Evolutionary conservation across 30 jellyfish, hydroid and myxozoan genomes (phyloP).

Genomic region (Morbakka virulenta): DNA sequence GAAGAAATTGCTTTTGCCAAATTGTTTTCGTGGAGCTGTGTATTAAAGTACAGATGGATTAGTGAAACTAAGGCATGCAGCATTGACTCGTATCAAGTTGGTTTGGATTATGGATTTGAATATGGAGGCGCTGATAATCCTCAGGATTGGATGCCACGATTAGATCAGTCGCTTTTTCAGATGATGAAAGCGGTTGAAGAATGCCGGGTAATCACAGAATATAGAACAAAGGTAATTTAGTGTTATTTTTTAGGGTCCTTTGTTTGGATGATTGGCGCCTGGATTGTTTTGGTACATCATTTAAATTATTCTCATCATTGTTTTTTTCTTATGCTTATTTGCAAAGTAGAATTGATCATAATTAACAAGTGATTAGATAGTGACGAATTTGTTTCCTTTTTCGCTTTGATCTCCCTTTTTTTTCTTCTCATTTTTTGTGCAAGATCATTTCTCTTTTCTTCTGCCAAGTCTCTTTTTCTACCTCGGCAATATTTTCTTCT

Average conservation of each 20-base stretch:
- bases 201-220: no score
- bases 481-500: no score
- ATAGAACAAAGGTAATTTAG: no score
- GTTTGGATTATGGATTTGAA: conserved; percentile 57
- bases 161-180: background rate
- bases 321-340: conserved; percentile 14
- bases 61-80: background rate
- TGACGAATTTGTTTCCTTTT: no score
- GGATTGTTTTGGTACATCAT: background rate
- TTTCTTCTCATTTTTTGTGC: no score
- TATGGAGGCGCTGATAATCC: conserved; percentile 50
- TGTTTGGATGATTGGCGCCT: conserved; percentile 3
- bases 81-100: background rate
- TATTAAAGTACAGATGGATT: background rate
- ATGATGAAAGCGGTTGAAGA: background rate
- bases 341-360: conserved; percentile 37
- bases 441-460: no score
- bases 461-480: no score
- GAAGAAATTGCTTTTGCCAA: no score
- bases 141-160: background rate
- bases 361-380: no score
- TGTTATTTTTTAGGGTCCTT: conserved; percentile 34
- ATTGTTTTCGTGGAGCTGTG: background rate
- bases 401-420: no score
- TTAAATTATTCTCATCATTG: no score